Base-by-base conservation (phyloP, 2,888 invertebrate species). In the Drosophila anceps region DNA sequence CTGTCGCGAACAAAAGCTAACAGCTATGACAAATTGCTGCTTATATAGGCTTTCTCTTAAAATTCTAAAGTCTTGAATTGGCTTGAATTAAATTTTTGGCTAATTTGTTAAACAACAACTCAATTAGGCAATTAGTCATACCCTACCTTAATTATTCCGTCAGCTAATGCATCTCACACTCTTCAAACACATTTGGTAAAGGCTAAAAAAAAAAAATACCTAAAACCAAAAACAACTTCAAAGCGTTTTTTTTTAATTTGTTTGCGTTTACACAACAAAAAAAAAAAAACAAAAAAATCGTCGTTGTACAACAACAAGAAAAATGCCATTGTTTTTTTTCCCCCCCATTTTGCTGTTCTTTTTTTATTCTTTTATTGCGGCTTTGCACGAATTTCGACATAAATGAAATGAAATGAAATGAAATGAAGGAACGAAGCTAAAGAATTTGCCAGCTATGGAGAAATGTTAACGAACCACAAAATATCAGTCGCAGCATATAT, bases 341-440 rank as follows among this genome's bases (percentile, higher is more conserved):
- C n/a, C n/a, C n/a, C n/a, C n/a, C n/a, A n/a, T 43, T 35, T 58
- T 35, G 18, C n/a, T 46, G 20, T 53, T 18, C 27, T 35, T 46
- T 55, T 61, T 62, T 55, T 59, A 60, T 55, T 50, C 35, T 72
- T 73, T 88, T 84, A 80, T 88, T 86, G 70, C 48, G 35, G 59
- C 78, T 88, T 69, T 65, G 81, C 78, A 82, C 76, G 90, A 79
- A 79, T 85, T 85, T 82, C 88, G 51, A 84, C 85, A 84, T 72
- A 72, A 83, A 69, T 69, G 59, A 75, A 73, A 79, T 65, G 58
- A 62, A 63, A 79, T 65, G 58, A 62, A 63, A 66, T 69, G 57
- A 74, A 74, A 79, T 62, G 59, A 72, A 64, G 43, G 44, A 73
- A 75, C 61, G 53, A 53, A 43, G 66, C 63, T 37, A 37, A 88